Evolutionary conservation across 2,797 vertebrate genomes (phyloP).

Genomic region (Intellagama lesueurii): DNA sequence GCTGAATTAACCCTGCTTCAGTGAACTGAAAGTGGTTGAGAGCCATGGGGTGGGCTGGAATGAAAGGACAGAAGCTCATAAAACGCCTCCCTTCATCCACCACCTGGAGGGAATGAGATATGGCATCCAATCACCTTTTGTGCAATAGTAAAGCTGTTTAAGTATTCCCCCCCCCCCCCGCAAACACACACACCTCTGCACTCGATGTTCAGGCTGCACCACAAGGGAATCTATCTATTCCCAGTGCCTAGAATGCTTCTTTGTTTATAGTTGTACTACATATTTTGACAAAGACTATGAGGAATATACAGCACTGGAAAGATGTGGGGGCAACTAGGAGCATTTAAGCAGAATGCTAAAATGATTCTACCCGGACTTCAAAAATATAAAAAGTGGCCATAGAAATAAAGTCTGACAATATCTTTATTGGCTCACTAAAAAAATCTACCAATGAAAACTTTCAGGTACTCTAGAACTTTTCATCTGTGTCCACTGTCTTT

Average conservation of each 20-base stretch:
- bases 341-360: neutral
- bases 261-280: neutral
- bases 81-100: neutral
- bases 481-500: too few relatives aligned
- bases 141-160: neutral
- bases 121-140: neutral
- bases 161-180: neutral
- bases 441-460: too few relatives aligned
- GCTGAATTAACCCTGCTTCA: conserved; percentile 1
- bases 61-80: neutral
- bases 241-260: neutral
- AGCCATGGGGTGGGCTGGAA: neutral
- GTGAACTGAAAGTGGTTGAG: neutral
- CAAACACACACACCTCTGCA: neutral
- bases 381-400: neutral
- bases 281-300: neutral
- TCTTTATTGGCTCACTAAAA: too few relatives aligned
- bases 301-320: neutral
- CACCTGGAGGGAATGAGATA: neutral
- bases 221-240: neutral
- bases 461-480: too few relatives aligned
- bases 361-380: neutral
- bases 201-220: neutral
- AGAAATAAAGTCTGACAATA: too few relatives aligned
- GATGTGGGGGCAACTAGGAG: neutral